phyloP scores from a whole-genome alignment of 2,888 invertebrate species.

The Acleris sparsana region DNA sequence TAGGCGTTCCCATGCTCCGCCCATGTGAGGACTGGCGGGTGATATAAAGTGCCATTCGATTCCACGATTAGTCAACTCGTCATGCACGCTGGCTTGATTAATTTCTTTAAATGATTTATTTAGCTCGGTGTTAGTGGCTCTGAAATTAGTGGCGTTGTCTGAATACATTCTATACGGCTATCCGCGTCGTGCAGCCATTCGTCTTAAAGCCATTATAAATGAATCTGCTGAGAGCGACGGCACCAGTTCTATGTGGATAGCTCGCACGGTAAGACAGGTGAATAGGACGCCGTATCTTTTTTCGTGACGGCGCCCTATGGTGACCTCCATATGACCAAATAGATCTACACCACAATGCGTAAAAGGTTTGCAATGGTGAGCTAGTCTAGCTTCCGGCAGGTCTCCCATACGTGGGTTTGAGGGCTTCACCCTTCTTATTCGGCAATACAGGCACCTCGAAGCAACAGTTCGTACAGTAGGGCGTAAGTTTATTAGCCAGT shows the following conservation, averaged over 20 bases:
- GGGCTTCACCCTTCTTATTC: constrained; percentile 34
- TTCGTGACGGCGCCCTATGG: constrained; percentile 18
- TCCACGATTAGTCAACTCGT: background rate
- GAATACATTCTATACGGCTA: background rate
- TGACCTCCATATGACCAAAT: constrained; percentile 23
- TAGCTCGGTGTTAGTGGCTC: background rate
- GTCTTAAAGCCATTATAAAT: no score
- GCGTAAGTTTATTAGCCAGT: constrained; percentile 22
- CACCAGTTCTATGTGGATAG: constrained; percentile 11
- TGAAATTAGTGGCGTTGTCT: background rate
- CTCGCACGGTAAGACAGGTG: constrained; percentile 22
- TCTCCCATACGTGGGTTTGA: constrained; percentile 24
- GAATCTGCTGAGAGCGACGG: constrained; percentile 4
- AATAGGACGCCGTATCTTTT: constrained; percentile 20
- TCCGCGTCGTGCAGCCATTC: constrained; percentile 5
- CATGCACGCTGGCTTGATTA: background rate
- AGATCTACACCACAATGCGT: constrained; percentile 19
- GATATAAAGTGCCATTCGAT: constrained; percentile 2
- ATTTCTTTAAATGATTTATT: background rate
- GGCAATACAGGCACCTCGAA: constrained; percentile 40
- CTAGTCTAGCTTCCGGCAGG: constrained; percentile 24
- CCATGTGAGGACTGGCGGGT: background rate
- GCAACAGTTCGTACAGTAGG: constrained; percentile 38
- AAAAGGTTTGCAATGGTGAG: constrained; percentile 20
- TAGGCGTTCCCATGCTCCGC: constrained; percentile 2